Evolutionary conservation across 2,888 invertebrate species (phyloP).

Genomic region (Ochropleura leucogaster): DNA sequence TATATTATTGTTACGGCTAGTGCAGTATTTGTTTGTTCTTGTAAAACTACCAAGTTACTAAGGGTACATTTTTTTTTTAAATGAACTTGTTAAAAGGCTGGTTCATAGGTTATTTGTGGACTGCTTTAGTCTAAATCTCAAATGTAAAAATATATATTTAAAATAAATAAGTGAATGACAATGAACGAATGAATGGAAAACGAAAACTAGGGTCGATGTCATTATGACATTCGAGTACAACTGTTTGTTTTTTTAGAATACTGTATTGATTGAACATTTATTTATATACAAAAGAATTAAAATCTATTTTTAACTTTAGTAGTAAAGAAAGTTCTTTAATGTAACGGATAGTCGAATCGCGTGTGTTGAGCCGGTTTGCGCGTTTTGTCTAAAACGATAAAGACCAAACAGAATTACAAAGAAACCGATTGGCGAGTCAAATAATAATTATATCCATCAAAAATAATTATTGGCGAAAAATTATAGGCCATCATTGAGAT

Average conservation of each 20-base stretch:
- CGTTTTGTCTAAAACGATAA: conserved; percentile 10
- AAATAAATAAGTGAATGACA: not conserved
- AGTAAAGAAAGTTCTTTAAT: not conserved
- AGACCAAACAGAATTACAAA: conserved; percentile 11
- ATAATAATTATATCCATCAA: not conserved
- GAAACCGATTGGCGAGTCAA: not conserved
- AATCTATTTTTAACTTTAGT: not conserved
- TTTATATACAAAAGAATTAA: not conserved
- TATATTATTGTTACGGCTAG: conserved; percentile 1
- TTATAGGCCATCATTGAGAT: not conserved
- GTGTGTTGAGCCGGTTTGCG: conserved; percentile 20
- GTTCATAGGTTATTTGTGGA: not conserved
- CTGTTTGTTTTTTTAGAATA: not conserved
- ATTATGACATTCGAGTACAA: not conserved
- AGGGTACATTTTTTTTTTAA: too few relatives aligned
- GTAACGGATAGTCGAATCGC: conserved; percentile 15
- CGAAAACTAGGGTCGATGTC: not conserved
- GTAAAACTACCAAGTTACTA: not conserved
- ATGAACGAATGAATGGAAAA: conserved; percentile 3
- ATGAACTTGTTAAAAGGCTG: not conserved
- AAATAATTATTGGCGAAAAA: not conserved
- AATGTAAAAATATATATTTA: not conserved
- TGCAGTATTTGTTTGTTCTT: not conserved
- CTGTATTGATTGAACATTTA: not conserved
- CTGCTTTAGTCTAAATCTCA: not conserved